Evolutionary conservation across 2,888 invertebrate species (phyloP).

Genomic region (Cremastinae sp.): DNA sequence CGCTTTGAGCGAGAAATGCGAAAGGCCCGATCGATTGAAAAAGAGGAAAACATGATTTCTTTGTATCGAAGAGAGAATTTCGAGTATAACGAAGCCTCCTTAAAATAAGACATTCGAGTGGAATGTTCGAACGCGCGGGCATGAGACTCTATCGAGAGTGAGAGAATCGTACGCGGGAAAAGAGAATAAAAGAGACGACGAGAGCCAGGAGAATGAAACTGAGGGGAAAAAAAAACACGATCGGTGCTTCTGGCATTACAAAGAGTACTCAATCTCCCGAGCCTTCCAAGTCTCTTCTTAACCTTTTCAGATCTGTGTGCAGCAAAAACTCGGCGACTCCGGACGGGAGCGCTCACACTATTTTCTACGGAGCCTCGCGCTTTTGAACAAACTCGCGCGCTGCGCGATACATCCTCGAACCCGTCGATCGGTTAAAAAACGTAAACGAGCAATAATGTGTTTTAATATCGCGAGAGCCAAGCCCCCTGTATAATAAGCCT

Average conservation of each 20-base stretch:
- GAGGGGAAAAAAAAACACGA: slow-evolving; percentile 43
- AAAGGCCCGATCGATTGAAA: slow-evolving; percentile 1
- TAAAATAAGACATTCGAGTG: slow-evolving; percentile 61
- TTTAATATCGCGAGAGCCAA: slow-evolving; percentile 32
- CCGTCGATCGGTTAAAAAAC: not conserved
- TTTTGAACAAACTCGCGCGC: slow-evolving; percentile 29
- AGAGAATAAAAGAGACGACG: slow-evolving; percentile 18
- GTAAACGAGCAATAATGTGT: too few relatives aligned
- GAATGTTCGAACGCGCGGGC: slow-evolving; percentile 46
- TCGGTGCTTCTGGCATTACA: slow-evolving; percentile 63
- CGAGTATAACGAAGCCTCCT: slow-evolving; percentile 52
- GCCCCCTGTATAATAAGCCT: slow-evolving; percentile 57
- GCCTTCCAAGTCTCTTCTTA: slow-evolving; percentile 49
- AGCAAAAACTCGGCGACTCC: slow-evolving; percentile 44
- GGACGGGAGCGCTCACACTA: slow-evolving; percentile 43
- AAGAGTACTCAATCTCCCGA: slow-evolving; percentile 64
- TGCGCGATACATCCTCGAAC: not conserved
- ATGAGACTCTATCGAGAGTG: slow-evolving; percentile 11
- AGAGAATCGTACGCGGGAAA: not conserved
- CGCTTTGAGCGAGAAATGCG: too few relatives aligned
- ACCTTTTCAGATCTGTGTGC: slow-evolving; percentile 62
- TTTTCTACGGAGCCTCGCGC: too few relatives aligned
- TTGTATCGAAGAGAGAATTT: slow-evolving; percentile 34
- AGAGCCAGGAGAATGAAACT: slow-evolving; percentile 21
- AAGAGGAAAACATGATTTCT: slow-evolving; percentile 51